Conservation (phyloP, 2,113 vertebrate genomes). For the Alligator mississippiensis region DNA sequence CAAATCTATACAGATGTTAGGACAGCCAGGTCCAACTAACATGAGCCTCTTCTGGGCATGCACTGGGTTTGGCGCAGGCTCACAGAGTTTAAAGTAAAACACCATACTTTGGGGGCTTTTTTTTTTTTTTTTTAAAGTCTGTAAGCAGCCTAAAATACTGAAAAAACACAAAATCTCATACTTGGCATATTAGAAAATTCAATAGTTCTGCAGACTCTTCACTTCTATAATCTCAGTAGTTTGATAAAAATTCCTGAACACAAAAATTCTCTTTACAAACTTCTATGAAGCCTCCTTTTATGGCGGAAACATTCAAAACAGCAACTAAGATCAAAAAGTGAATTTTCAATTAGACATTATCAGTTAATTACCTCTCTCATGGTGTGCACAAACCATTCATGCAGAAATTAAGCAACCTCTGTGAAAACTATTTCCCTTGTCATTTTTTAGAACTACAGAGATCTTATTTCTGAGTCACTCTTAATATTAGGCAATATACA, state of each 20-base stretch:
- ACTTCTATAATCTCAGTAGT: background rate
- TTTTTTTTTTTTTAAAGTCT: background rate
- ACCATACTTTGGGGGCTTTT: background rate
- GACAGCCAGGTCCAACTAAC: no score
- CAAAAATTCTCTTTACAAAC: background rate
- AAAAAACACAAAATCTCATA: background rate
- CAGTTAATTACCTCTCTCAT: background rate
- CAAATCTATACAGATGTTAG: no score
- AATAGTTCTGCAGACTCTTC: background rate
- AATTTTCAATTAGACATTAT: background rate
- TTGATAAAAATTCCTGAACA: background rate
- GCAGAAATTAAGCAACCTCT: background rate
- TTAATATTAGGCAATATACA: background rate
- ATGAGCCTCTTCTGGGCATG: no score
- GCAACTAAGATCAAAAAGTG: background rate
- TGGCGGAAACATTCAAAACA: background rate
- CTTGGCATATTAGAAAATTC: background rate
- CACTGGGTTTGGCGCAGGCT: no score
- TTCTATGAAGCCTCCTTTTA: background rate
- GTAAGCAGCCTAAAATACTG: background rate
- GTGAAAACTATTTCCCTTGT: background rate
- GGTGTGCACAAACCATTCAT: background rate
- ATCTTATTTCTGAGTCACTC: background rate
- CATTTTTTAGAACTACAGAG: background rate
- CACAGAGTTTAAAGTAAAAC: background rate